phyloP scores from a whole-genome alignment of 2,113 vertebrate species.

The Myotis lucifugus region DNA sequence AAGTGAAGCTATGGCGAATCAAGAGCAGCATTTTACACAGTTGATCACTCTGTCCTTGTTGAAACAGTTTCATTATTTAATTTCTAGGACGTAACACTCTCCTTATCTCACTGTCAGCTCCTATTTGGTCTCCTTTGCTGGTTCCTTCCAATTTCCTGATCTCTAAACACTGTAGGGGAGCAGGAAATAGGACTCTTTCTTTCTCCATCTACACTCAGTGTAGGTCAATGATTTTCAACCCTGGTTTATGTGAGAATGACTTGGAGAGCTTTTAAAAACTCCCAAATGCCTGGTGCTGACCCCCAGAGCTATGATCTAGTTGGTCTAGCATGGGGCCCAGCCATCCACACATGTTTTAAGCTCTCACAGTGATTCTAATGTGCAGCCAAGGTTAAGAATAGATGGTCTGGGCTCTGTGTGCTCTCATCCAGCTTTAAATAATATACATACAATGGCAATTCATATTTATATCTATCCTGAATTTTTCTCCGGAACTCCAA shows the following conservation, averaged over 20 bases:
- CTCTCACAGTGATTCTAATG: not conserved
- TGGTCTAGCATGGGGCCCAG: not conserved
- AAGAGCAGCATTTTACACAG: not conserved
- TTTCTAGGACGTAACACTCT: not conserved
- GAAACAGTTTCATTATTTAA: not conserved
- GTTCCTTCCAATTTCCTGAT: not conserved
- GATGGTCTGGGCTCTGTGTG: not conserved
- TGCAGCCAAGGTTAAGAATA: not conserved
- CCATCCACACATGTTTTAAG: not conserved
- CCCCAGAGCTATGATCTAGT: not conserved
- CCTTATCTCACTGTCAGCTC: not conserved
- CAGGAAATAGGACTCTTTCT: constrained; percentile 32
- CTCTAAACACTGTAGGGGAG: not conserved
- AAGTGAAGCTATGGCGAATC: not conserved
- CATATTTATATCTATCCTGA: not conserved
- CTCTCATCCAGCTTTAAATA: constrained; percentile 18
- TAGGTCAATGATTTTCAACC: not conserved
- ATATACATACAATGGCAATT: not conserved
- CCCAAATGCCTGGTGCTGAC: not conserved
- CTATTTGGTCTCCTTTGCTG: not conserved
- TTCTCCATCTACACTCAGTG: not conserved
- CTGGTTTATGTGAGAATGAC: constrained; percentile 3
- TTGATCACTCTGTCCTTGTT: not conserved
- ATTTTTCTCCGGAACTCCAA: constrained; percentile 7
- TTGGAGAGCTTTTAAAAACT: constrained; percentile 38